Percentiles rank a stretch among this genome's conserved stretches.
These are phyloP conservation scores for Eubasilissa regina DNA, from an alignment of 1,140 invertebrate genomes.

Conservation along the genomic window DNA sequence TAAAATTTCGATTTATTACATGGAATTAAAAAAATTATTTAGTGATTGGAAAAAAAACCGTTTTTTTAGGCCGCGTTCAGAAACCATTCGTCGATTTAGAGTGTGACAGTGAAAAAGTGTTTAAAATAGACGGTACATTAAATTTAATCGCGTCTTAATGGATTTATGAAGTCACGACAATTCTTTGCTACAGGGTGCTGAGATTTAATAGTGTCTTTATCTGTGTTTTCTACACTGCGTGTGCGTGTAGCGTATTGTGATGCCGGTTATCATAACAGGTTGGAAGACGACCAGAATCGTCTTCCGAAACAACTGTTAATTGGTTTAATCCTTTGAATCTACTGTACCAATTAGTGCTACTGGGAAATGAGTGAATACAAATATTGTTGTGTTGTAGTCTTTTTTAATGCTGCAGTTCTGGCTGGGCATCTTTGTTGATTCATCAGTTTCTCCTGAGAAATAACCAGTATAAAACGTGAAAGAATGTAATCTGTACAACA, in stretches of 20 bases:
- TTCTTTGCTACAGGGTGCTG: constrained; percentile 17
- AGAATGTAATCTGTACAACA: neutral
- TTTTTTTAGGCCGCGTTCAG: too few species aligned
- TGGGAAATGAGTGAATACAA: neutral
- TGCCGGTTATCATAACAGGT: constrained; percentile 29
- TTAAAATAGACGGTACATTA: neutral
- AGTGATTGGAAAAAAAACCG: too few species aligned
- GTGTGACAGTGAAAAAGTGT: constrained; percentile 12
- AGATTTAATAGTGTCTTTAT: neutral
- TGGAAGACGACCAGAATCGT: constrained; percentile 1
- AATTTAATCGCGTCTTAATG: constrained; percentile 3
- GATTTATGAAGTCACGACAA: constrained; percentile 17
- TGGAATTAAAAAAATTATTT: too few species aligned
- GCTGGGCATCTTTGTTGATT: neutral
- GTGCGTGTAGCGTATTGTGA: neutral
- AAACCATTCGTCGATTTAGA: too few species aligned
- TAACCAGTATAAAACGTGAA: neutral
- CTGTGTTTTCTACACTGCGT: neutral
- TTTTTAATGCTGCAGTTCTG: neutral
- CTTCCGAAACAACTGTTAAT: constrained; percentile 12
- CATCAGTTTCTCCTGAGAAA: neutral
- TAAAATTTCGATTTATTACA: too few species aligned
- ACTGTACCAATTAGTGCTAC: constrained; percentile 11
- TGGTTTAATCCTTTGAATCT: neutral
- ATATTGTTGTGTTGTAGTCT: neutral